Base-by-base conservation (phyloP, 2,888 invertebrate species). In the Agrotis exclamationis region DNA sequence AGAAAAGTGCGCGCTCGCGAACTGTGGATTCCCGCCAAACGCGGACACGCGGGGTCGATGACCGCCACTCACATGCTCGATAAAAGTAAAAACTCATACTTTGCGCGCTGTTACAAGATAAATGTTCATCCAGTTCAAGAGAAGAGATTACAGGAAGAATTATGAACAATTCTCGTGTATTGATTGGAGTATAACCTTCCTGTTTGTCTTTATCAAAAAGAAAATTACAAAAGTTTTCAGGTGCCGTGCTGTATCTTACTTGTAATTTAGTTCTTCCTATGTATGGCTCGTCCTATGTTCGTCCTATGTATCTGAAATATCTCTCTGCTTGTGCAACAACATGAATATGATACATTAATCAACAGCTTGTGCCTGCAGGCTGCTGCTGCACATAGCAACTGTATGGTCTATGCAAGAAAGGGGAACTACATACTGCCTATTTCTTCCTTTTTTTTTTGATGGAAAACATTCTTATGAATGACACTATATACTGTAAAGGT, bases 31-130 rank as follows among this genome's bases (percentile, higher is more conserved):
- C 88, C 86, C 89, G 88, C 90, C 90, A 88, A 91, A 90, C 86
- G 85, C 84, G 86, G 85, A 86, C 87, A 84, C 79, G 83, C 85
- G 63, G 67, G 90, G 88, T 90, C 88, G 83, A 78, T 85, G 90
- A 91, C 90, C 90, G 75, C 72, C 74, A 76, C 84, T 86, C 87
- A 89, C 90, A 90, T 89, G 89, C 89, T 92, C 90, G 91, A 93
- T 93, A 95, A 95, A 95, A 95, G 94, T 95, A 95, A 95, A 94
- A 95, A 91, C 91, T 92, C 88, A 87, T 90, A 88, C 90, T 91
- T 89, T 91, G 88, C 86, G 85, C 85, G 85, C 87, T 89, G 88
- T 87, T 86, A 88, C 84, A 84, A 85, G 74, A 79, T 74, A 83
- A 86, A 86, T 86, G 74, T 80, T 71, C 84, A 86, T 84, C 81